Conservation (phyloP, 2,797 vertebrate species). For the Cichlasoma orientale region DNA sequence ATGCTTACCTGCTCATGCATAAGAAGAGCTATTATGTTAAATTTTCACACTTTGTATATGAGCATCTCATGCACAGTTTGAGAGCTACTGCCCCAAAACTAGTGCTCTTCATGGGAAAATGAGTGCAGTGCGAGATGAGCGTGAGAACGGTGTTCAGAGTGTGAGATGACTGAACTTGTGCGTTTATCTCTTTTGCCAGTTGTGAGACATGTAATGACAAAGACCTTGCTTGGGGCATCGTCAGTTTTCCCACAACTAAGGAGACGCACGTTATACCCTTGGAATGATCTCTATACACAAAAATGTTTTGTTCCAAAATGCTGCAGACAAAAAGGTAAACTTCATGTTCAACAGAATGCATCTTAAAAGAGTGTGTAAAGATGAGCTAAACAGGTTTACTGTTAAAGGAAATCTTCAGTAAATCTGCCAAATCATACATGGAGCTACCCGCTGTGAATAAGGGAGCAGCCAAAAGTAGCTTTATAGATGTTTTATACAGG, state of each 20-base stretch:
- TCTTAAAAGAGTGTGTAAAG: not conserved
- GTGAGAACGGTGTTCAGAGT: slow-evolving; percentile 17
- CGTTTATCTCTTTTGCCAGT: slow-evolving; percentile 4
- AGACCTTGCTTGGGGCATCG: slow-evolving; percentile 14
- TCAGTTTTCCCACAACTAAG: slow-evolving; percentile 31
- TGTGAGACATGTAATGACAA: slow-evolving; percentile 54
- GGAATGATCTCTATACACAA: not conserved
- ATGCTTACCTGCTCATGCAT: not conserved
- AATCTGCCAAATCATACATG: no score
- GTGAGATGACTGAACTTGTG: slow-evolving; percentile 18
- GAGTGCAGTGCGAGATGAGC: not conserved
- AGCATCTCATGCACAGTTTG: not conserved
- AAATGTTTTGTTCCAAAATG: not conserved
- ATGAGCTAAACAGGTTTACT: not conserved
- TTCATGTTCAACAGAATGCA: not conserved
- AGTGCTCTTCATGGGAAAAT: slow-evolving; percentile 34
- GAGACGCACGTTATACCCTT: not conserved
- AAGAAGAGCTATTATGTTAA: not conserved
- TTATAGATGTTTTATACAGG: no score
- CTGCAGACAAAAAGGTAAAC: not conserved
- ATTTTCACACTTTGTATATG: not conserved
- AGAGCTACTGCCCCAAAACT: not conserved
- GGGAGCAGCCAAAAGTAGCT: no score
- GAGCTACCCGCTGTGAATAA: no score
- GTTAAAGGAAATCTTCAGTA: not conserved